phyloP scores from a whole-genome alignment of 2,797 vertebrate species.

The Myotis myotis region DNA sequence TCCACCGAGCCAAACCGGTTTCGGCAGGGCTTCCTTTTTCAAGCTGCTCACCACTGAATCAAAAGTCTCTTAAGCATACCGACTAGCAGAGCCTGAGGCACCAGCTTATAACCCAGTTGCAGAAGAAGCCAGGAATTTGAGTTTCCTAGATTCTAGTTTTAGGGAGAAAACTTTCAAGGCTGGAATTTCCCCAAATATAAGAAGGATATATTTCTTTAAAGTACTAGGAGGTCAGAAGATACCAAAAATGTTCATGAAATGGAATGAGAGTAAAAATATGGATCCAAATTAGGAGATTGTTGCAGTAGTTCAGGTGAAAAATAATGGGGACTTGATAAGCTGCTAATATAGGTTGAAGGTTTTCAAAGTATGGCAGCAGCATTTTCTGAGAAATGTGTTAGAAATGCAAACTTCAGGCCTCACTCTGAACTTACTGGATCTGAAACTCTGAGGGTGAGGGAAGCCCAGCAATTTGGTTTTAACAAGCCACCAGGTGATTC shows the following conservation, averaged over 20 bases:
- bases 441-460: neutral
- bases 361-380: neutral
- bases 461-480: neutral
- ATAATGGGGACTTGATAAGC: neutral
- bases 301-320: neutral
- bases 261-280: neutral
- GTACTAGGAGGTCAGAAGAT: neutral
- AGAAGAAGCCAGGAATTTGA: neutral
- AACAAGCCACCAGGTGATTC: neutral
- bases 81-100: neutral
- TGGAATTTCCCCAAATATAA: neutral
- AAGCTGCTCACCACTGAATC: neutral
- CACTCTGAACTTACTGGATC: neutral
- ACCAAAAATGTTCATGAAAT: neutral
- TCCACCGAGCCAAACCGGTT: too few relatives aligned
- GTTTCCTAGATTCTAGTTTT: slow-evolving; percentile 6
- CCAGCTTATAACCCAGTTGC: neutral
- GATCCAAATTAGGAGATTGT: neutral
- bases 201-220: neutral
- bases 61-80: neutral
- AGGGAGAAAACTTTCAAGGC: neutral
- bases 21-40: neutral
- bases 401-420: neutral
- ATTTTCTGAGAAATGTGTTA: neutral
- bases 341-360: neutral